Conservation (phyloP, 2,113 vertebrate genomes). For the Alouatta palliata region DNA sequence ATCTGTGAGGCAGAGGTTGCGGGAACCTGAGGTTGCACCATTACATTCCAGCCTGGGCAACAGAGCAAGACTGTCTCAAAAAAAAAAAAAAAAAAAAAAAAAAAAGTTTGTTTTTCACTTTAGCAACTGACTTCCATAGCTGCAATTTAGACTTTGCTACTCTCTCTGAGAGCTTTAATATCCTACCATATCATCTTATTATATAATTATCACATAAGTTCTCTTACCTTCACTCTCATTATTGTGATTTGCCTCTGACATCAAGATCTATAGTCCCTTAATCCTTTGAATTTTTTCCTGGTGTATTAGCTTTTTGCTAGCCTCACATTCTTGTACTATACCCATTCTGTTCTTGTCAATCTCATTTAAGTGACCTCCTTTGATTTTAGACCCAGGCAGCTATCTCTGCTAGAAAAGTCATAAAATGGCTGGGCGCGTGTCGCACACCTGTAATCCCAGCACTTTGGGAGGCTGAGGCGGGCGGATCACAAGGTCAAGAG, state of each 20-base stretch:
- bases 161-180: slow-evolving; percentile 18
- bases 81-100: no score
- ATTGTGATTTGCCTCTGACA: not conserved
- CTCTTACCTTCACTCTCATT: slow-evolving; percentile 10
- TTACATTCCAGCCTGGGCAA: no score
- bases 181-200: not conserved
- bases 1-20: no score
- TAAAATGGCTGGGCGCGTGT: not conserved
- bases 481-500: no score
- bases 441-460: no score
- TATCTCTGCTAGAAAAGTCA: slow-evolving; percentile 23
- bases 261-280: not conserved
- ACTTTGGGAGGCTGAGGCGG: no score
- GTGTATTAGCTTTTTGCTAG: not conserved
- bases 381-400: not conserved
- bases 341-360: not conserved
- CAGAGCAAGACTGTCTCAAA: no score
- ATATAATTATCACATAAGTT: not conserved
- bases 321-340: not conserved
- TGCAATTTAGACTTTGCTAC: not conserved
- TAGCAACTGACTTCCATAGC: not conserved
- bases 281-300: not conserved
- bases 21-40: no score
- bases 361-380: not conserved
- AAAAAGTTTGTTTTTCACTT: no score